A percentile compares a stretch with the other conserved stretches of the same genome.
Evolutionary conservation across 2,113 vertebrate species (phyloP).

Genomic region (Anguilla rostrata): DNA sequence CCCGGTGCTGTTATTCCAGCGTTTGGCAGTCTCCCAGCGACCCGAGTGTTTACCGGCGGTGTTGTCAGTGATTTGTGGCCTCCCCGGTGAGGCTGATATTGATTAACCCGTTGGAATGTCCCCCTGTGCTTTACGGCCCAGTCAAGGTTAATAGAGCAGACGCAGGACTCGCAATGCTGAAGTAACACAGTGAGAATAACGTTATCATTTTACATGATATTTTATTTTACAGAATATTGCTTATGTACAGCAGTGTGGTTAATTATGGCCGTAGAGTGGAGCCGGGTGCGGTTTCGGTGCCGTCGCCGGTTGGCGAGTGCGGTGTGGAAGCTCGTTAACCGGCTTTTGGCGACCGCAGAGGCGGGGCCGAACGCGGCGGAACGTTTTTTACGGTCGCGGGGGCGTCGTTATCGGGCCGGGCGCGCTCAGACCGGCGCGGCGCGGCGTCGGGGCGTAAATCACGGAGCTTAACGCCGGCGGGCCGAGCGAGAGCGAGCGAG

Average conservation of each 20-base stretch:
- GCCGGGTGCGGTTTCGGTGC: neutral
- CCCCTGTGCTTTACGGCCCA: neutral
- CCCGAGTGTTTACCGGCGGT: neutral
- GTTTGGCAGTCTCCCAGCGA: neutral
- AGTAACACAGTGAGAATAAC: neutral
- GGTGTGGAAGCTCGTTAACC: neutral
- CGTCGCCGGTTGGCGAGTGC: neutral
- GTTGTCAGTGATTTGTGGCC: neutral
- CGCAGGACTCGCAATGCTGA: neutral
- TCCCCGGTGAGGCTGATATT: neutral
- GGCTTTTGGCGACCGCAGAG: neutral
- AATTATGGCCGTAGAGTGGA: neutral
- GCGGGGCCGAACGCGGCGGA: neutral
- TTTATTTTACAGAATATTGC: neutral
- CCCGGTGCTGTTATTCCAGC: neutral
- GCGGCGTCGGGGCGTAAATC: neutral
- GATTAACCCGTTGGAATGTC: neutral
- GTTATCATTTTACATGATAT: neutral
- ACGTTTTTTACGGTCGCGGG: neutral
- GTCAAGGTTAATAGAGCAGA: neutral
- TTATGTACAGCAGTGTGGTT: too few relatives aligned
- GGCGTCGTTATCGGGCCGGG: slow-evolving; percentile 7
- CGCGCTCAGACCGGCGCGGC: slow-evolving; percentile 25
- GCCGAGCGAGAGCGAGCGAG: too few relatives aligned
- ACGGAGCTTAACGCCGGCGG: neutral